A percentile compares a stretch with the other conserved stretches of the same genome.
These are phyloP conservation scores for Hypanus sabinus DNA, from an alignment of 2,113 vertebrate genomes.

Conservation along the genomic window DNA sequence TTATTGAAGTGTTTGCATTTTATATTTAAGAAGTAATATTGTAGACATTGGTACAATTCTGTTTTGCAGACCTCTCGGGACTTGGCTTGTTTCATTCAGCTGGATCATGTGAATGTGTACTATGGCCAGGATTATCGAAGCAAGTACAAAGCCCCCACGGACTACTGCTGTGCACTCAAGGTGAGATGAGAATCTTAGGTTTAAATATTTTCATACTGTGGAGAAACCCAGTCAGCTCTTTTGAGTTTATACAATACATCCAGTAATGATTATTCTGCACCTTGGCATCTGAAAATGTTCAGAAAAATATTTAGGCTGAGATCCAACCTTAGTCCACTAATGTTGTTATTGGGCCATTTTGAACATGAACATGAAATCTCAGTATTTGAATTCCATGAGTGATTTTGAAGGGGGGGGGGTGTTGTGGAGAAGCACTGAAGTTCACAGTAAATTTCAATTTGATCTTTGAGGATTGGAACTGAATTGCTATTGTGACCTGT, in stretches of 20 bases:
- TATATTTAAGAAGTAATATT: background rate
- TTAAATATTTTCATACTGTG: background rate
- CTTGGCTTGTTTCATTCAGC: slow-evolving; percentile 90
- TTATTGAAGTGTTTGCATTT: slow-evolving; percentile 6
- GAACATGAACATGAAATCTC: background rate
- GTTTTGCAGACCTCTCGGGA: slow-evolving; percentile 77
- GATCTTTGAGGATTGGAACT: background rate
- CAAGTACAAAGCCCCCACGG: slow-evolving; percentile 94
- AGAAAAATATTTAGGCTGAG: background rate
- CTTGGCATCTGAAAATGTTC: background rate
- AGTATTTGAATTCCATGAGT: background rate
- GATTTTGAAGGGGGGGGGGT: background rate
- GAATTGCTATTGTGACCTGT: background rate
- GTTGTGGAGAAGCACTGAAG: background rate
- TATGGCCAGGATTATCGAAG: slow-evolving; percentile 93
- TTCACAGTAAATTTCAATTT: background rate
- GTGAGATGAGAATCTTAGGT: slow-evolving; percentile 49
- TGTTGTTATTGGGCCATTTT: background rate
- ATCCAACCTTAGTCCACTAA: background rate
- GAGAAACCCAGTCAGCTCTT: background rate
- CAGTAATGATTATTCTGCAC: background rate
- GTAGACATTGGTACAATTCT: background rate
- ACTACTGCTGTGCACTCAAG: slow-evolving; percentile 92
- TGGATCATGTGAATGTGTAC: slow-evolving; percentile 94
- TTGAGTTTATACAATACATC: background rate